Evolutionary conservation across 2,888 invertebrate genomes (phyloP).

Genomic region (Melanargia galathea): DNA sequence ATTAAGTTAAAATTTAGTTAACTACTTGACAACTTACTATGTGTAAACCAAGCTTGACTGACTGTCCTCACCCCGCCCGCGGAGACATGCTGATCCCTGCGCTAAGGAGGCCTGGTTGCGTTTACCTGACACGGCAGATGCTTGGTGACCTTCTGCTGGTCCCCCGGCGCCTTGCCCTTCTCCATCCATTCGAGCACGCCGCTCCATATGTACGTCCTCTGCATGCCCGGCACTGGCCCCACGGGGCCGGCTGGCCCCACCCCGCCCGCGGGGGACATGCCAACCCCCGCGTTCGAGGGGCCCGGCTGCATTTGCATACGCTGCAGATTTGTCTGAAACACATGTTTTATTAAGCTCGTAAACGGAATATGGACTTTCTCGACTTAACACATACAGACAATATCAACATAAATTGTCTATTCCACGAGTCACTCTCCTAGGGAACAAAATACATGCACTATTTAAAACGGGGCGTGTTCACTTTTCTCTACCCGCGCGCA

Average conservation of each 20-base stretch:
- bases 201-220: conserved; percentile 85
- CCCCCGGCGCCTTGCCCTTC: conserved; percentile 89
- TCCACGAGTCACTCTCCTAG: too few relatives aligned
- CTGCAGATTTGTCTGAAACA: conserved; percentile 49
- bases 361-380: neutral
- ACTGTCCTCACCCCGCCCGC: neutral
- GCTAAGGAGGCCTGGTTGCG: neutral
- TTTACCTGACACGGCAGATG: conserved; percentile 79
- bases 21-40: too few relatives aligned
- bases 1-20: too few relatives aligned
- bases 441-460: too few relatives aligned
- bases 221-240: conserved; percentile 42
- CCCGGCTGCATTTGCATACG: conserved; percentile 62
- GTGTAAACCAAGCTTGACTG: too few relatives aligned
- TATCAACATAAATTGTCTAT: too few relatives aligned
- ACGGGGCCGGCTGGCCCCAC: conserved; percentile 24
- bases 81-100: neutral
- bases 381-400: too few relatives aligned
- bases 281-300: conserved; percentile 45
- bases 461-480: too few relatives aligned
- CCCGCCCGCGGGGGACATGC: conserved; percentile 21
- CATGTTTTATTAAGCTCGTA: neutral
- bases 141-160: conserved; percentile 91
- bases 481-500: too few relatives aligned
- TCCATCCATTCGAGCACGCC: conserved; percentile 97